phyloP scores from a whole-genome alignment of 1,140 invertebrate species.

The Paraescarpia echinospica region DNA sequence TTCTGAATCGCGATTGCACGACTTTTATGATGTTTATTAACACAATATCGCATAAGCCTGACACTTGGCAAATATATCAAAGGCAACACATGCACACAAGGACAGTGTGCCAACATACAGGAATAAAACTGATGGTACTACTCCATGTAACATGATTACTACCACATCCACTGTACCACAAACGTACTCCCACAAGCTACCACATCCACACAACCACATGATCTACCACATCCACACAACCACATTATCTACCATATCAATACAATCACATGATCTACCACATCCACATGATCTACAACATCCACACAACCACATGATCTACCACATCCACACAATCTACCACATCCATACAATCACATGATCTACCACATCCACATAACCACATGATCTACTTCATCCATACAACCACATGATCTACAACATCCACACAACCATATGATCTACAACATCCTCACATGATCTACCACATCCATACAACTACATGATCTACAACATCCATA shows the following conservation, averaged over 20 bases:
- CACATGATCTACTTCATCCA: neutral
- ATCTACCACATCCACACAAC: neutral
- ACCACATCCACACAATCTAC: neutral
- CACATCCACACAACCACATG: neutral
- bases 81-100: neutral
- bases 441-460: neutral
- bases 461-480: neutral
- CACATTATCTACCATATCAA: neutral
- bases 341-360: no score
- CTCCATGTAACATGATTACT: neutral
- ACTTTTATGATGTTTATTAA: neutral
- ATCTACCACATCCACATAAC: neutral
- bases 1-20: neutral
- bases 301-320: neutral
- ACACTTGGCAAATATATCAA: neutral
- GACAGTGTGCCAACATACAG: neutral
- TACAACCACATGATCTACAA: neutral
- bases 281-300: neutral
- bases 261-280: neutral
- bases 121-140: neutral
- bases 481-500: neutral
- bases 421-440: neutral
- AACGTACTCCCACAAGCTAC: neutral
- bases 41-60: neutral
- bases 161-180: neutral